These are phyloP conservation scores for Acanthornis magna DNA, from an alignment of 2,797 vertebrate species.

Conservation along the genomic window DNA sequence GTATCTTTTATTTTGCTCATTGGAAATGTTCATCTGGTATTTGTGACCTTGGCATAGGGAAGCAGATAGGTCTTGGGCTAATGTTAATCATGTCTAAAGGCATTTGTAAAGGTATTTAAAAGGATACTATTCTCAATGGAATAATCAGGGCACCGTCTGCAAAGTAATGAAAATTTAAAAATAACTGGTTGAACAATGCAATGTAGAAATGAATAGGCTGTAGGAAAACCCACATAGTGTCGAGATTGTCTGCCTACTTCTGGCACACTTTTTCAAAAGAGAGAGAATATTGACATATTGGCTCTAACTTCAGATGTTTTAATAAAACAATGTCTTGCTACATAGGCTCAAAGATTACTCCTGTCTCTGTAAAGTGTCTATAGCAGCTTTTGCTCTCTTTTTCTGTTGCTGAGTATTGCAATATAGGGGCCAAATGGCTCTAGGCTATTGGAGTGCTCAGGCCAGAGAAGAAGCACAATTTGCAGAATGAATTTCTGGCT, in stretches of 20 bases:
- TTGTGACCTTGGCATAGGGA: background rate
- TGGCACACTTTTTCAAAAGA: background rate
- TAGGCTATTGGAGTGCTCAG: background rate
- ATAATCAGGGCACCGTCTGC: slow-evolving; percentile 34
- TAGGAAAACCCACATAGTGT: background rate
- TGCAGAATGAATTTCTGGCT: background rate
- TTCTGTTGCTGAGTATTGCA: background rate
- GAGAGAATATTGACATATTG: background rate
- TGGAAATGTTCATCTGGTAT: background rate
- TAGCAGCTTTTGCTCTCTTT: background rate
- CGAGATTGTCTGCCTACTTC: background rate
- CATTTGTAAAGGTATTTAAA: slow-evolving; percentile 20
- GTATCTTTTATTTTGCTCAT: background rate
- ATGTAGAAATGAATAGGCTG: slow-evolving; percentile 18
- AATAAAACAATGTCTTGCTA: background rate
- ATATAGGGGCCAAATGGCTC: background rate
- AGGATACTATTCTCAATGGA: background rate
- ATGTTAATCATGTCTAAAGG: background rate
- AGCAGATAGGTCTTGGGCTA: background rate
- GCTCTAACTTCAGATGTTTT: background rate
- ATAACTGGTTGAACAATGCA: slow-evolving; percentile 28
- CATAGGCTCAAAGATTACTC: background rate
- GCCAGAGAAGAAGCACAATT: background rate
- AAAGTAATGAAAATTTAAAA: slow-evolving; percentile 37
- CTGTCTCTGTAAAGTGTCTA: background rate